Evolutionary conservation across 1,140 invertebrate genomes (phyloP).

Genomic region (Adelges cooleyi): DNA sequence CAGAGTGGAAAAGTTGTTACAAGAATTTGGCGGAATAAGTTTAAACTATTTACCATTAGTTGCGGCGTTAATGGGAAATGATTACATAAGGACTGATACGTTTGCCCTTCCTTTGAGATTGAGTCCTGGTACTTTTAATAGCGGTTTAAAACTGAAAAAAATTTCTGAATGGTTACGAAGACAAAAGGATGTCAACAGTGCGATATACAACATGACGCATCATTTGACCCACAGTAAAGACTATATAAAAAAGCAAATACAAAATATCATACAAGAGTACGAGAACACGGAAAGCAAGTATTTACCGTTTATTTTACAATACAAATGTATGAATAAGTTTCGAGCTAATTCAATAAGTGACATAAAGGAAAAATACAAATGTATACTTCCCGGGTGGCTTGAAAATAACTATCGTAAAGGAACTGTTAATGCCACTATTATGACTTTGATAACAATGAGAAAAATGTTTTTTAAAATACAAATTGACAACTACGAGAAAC

Average conservation of each 20-base stretch:
- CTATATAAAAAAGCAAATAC: slow-evolving; percentile 19
- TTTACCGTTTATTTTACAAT: slow-evolving; percentile 22
- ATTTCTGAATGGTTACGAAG: slow-evolving; percentile 61
- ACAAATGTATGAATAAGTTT: slow-evolving; percentile 25
- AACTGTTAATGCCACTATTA: slow-evolving; percentile 47
- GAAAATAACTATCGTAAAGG: slow-evolving; percentile 47
- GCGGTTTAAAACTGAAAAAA: slow-evolving; percentile 51
- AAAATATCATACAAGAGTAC: slow-evolving; percentile 25
- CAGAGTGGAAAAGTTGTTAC: slow-evolving; percentile 53
- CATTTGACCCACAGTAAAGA: not conserved
- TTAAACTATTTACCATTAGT: slow-evolving; percentile 48
- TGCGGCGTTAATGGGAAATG: slow-evolving; percentile 73
- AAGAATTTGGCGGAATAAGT: slow-evolving; percentile 45
- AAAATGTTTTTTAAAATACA: slow-evolving; percentile 57
- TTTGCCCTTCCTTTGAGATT: slow-evolving; percentile 54
- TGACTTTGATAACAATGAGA: slow-evolving; percentile 53
- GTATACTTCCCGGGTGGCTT: slow-evolving; percentile 52
- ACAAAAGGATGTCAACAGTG: slow-evolving; percentile 52
- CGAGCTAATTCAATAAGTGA: slow-evolving; percentile 29
- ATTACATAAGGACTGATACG: slow-evolving; percentile 67
- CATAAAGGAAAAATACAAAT: slow-evolving; percentile 30
- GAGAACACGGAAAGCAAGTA: slow-evolving; percentile 31
- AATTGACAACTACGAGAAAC: slow-evolving; percentile 53
- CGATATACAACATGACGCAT: slow-evolving; percentile 44
- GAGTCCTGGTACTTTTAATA: slow-evolving; percentile 45